These are phyloP conservation scores for Meloe dianella DNA, from an alignment of 2,888 invertebrate species.

Conservation along the genomic window DNA sequence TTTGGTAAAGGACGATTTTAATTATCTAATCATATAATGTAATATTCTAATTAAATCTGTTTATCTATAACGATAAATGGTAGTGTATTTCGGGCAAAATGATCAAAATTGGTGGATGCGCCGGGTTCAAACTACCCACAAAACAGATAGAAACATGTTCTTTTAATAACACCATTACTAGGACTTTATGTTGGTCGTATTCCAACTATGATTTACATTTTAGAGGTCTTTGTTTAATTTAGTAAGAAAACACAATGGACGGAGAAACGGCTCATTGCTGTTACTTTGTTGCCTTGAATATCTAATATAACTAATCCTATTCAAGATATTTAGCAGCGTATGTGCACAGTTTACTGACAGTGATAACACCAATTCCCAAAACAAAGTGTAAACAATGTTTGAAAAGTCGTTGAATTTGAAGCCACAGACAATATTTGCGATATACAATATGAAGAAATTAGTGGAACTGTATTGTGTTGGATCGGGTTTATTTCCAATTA, in stretches of 20 bases:
- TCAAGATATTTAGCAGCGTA: constrained; percentile 26
- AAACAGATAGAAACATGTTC: no score
- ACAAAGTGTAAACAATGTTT: constrained; percentile 23
- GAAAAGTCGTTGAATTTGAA: background rate
- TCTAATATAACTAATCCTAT: constrained; percentile 23
- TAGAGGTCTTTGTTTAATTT: constrained; percentile 18
- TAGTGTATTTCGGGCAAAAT: no score
- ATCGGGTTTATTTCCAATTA: no score
- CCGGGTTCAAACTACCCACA: background rate
- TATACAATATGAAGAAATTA: background rate
- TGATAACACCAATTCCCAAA: constrained; percentile 23
- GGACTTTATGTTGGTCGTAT: background rate
- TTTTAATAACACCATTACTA: background rate
- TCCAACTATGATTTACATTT: constrained; percentile 13
- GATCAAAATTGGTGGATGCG: background rate
- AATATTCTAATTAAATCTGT: background rate
- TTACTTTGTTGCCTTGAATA: constrained; percentile 22
- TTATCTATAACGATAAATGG: background rate
- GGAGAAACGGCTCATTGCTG: constrained; percentile 25
- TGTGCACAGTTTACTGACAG: constrained; percentile 21
- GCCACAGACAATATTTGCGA: background rate
- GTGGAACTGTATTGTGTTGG: no score
- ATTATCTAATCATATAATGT: background rate
- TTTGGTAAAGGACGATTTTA: constrained; percentile 1
- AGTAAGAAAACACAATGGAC: constrained; percentile 19